Evolutionary conservation across 2,797 vertebrate species (phyloP), one percentile per base, ranked within the genome.

Genomic region (Hozukius guyotensis): DNA sequence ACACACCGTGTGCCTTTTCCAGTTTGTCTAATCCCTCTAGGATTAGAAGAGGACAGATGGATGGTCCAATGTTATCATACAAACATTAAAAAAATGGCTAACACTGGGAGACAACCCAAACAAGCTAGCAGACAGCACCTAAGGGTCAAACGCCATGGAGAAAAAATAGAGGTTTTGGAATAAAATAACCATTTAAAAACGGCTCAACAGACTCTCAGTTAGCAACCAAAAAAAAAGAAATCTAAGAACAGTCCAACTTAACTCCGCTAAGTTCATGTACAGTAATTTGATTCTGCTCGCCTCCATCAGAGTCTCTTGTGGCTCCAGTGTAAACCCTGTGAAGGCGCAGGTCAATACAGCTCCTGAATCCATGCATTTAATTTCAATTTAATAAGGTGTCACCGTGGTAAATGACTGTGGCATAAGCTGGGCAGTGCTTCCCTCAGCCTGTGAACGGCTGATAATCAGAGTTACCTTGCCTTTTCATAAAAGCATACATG

Each of bases 351-450:
- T 90, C 85, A 87, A 73, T 82, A 38, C 59, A 77, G 24, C 60
- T 76, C 75, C 64, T 6, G 4, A 84, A 85, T 78, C 62, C 22
- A 75, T 79, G 67, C 81, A 82, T 90, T 89, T 84, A 46, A 87
- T 88, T 90, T 81, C 11, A 62, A n/a, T 85, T 77, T 81, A 90
- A 88, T 85, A 87, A 88, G 77, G 75, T 90, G 87, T 92, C 87
- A 75, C 63, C 38, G 71, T 80, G 68, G 64, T 82, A 87, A 89
- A 83, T 88, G 64, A 86, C 34, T 22, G 22, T 42, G 20, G 72
- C 62, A 78, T 16, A 72, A 34, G 55, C 78, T 75, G 72, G 57
- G 55, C 66, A 69, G 75, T 64, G 68, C 57, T 72, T 64, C 63
- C 20, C 25, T 78, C 25, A 61, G 60, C 80, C 69, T 73, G 56